Conservation (phyloP, 2,888 invertebrate genomes). For the Loripinus fragilis region DNA sequence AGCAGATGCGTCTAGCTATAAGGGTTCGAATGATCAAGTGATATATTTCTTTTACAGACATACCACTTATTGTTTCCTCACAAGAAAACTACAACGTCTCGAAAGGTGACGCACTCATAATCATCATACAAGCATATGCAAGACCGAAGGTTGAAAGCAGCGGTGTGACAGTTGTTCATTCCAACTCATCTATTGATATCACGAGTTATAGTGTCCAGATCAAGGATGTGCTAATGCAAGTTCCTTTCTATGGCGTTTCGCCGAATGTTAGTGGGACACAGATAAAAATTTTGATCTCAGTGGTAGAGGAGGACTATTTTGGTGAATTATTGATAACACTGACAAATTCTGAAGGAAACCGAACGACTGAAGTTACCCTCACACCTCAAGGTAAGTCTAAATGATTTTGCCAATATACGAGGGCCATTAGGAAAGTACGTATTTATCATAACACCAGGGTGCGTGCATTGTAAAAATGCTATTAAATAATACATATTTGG, state of each 20-base stretch:
- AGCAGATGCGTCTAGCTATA: no score
- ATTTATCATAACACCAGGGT: no score
- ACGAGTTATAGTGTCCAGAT: neutral
- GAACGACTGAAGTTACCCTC: neutral
- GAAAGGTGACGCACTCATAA: neutral
- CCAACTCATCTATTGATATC: neutral
- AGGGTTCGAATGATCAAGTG: no score
- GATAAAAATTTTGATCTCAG: neutral
- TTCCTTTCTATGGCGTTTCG: neutral
- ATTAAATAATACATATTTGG: no score
- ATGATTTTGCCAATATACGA: no score
- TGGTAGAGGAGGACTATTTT: conserved; percentile 5
- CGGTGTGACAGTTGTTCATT: neutral
- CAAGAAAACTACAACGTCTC: conserved; percentile 3
- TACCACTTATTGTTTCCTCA: neutral
- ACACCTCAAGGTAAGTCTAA: conserved; percentile 2
- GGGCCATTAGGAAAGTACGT: no score
- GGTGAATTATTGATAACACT: neutral
- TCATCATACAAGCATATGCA: neutral
- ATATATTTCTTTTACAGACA: neutral
- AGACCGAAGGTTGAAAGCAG: neutral
- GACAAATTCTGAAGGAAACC: neutral
- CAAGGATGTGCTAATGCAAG: neutral
- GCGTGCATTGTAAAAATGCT: no score
- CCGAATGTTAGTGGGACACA: neutral